Evolutionary conservation across 2,888 invertebrate genomes (phyloP), one percentile per base, ranked within the genome.

Genomic region (Diloba caeruleocephala): DNA sequence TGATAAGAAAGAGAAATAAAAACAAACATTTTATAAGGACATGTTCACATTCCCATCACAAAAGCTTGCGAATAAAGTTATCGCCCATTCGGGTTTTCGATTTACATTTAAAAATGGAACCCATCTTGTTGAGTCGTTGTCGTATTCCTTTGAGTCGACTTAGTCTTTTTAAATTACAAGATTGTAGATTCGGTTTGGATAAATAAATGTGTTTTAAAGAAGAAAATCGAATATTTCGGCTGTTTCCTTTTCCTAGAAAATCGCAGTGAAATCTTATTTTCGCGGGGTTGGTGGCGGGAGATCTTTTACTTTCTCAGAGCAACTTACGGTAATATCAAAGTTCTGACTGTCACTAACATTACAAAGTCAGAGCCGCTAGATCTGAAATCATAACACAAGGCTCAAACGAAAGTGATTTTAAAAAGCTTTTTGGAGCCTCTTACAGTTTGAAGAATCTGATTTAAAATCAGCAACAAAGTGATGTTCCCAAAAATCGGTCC

Each of bases 21-120:
- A 55, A 50, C 10, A 50, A 44, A 38, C 50, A 21, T 38, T 72
- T 62, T 59, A 60, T 63, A 59, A 53, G 44, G 42, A 23, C 34
- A 21, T 31, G 60, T 41, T 29, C 54, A 63, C 60, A 49, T 66
- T 64, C 12, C 37, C 29, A 37, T 45, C 52, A 41, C 23, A 21
- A 49, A 53, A 36, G 49, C 42, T 54, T 46, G 26, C 42, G 19
- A 36, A 21, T 26, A 8, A 56, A 62, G 36, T 61, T 58, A 59
- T 59, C n/a, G 25, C 36, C 31, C 44, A 48, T 52, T 51, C 13
- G 26, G 21, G 28, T 41, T 48, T 69, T 61, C 57, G 53, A 66
- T 66, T 66, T 65, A 66, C 58, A 57, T 73, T 63, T 62, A 61
- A 66, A 76, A 76, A 61, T 52, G 61, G 59, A 58, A 62, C 48